phyloP scores from a whole-genome alignment of 2,797 vertebrate genomes.

The Pristis pectinata region DNA sequence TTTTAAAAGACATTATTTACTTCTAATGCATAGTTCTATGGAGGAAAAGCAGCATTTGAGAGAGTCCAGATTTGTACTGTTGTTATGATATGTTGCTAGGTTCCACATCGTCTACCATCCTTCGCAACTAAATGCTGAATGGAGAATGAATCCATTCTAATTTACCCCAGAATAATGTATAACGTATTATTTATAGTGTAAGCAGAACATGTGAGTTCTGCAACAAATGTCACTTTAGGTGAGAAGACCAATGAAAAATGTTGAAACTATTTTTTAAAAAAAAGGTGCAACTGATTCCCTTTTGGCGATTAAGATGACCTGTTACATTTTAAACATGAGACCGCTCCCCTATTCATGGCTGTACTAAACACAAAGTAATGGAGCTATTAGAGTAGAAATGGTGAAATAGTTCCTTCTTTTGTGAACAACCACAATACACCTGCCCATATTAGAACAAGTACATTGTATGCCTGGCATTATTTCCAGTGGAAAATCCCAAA shows the following conservation, averaged over 20 bases:
- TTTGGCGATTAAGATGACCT: background rate
- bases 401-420: background rate
- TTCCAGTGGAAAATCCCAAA: slow-evolving; percentile 16
- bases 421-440: background rate
- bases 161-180: background rate
- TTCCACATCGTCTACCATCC: background rate
- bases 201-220: background rate
- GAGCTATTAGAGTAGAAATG: background rate
- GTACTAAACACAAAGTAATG: background rate
- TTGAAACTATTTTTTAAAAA: background rate
- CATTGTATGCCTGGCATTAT: background rate
- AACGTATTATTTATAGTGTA: background rate
- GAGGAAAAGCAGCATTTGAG: background rate
- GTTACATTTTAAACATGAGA: background rate
- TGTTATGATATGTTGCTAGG: background rate
- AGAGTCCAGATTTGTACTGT: no score
- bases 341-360: background rate
- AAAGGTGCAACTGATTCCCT: background rate
- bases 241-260: no score
- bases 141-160: background rate
- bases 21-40: background rate
- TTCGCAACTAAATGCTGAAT: background rate
- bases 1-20: background rate
- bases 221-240: background rate
- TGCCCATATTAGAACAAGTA: background rate